Percentiles rank a stretch among this genome's conserved stretches.
phyloP scores from a whole-genome alignment of 2,888 invertebrate species.

The Aradus depressus region DNA sequence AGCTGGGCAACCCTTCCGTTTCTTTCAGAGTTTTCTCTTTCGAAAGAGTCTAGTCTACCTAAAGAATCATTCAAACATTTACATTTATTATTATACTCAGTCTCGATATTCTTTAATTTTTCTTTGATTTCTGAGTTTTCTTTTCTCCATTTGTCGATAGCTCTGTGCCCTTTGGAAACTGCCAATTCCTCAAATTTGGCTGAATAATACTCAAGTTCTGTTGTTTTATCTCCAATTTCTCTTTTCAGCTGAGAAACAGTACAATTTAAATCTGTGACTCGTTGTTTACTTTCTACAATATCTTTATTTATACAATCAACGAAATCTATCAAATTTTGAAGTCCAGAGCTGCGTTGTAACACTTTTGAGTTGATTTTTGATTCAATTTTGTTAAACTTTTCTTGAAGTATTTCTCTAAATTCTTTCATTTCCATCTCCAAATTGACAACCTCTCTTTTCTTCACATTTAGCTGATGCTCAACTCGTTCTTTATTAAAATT shows the following conservation, averaged over 20 bases:
- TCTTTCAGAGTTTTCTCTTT: not conserved
- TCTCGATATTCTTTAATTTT: conserved; percentile 6
- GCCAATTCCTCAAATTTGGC: not conserved
- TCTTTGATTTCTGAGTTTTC: conserved; percentile 1
- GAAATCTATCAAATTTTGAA: not conserved
- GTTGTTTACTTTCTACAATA: conserved; percentile 3
- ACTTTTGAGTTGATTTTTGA: conserved; percentile 2
- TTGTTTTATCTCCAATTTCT: conserved; percentile 5
- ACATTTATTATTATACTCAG: conserved; percentile 1
- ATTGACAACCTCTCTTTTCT: conserved; percentile 3
- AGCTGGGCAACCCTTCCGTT: conserved; percentile 1
- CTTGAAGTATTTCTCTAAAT: not conserved
- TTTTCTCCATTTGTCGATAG: not conserved
- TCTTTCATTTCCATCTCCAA: conserved; percentile 9
- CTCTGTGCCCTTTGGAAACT: not conserved
- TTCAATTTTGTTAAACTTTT: conserved; percentile 10
- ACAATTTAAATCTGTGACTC: not conserved
- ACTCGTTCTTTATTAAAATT: conserved; percentile 8
- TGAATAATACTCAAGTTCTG: not conserved
- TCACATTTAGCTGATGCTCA: not conserved
- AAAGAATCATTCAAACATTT: not conserved
- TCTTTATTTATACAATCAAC: conserved; percentile 2
- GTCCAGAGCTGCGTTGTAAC: not conserved
- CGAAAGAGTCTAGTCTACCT: not conserved
- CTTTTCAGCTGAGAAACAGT: not conserved